Conservation (phyloP, 2,113 vertebrate genomes). For the Muntiacus muntjak region DNA sequence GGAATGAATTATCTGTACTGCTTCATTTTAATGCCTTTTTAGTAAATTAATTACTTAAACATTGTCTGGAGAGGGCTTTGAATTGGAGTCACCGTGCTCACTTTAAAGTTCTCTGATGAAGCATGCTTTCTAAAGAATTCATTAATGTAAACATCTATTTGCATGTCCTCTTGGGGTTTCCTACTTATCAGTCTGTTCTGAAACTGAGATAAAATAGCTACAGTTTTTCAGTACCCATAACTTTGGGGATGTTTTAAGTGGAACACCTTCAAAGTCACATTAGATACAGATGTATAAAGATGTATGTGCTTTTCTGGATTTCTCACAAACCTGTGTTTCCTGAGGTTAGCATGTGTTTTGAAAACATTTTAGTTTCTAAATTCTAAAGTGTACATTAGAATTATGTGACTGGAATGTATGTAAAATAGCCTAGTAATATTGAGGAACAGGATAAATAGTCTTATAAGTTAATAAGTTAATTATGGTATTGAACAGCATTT, state of each 20-base stretch:
- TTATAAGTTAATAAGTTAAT: not conserved
- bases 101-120: not conserved
- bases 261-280: not conserved
- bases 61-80: not conserved
- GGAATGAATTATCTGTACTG: constrained; percentile 29
- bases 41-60: not conserved
- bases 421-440: not conserved
- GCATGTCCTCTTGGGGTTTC: not conserved
- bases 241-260: not conserved
- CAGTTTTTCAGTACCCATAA: not conserved
- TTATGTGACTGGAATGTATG: not conserved
- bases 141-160: not conserved
- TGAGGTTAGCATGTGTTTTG: not conserved
- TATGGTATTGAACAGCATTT: not conserved
- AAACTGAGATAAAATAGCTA: not conserved
- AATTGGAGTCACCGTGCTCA: not conserved
- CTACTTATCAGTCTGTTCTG: not conserved
- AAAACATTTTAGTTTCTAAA: not conserved
- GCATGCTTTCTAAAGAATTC: not conserved
- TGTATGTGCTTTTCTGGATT: not conserved
- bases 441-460: not conserved
- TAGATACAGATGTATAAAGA: not conserved
- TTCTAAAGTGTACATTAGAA: not conserved
- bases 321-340: not conserved
- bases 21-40: not conserved